Percentiles rank a stretch among this genome's conserved stretches.
These are phyloP conservation scores for Pyrgilauda ruficollis DNA, from an alignment of 2,113 vertebrate genomes.

Conservation along the genomic window DNA sequence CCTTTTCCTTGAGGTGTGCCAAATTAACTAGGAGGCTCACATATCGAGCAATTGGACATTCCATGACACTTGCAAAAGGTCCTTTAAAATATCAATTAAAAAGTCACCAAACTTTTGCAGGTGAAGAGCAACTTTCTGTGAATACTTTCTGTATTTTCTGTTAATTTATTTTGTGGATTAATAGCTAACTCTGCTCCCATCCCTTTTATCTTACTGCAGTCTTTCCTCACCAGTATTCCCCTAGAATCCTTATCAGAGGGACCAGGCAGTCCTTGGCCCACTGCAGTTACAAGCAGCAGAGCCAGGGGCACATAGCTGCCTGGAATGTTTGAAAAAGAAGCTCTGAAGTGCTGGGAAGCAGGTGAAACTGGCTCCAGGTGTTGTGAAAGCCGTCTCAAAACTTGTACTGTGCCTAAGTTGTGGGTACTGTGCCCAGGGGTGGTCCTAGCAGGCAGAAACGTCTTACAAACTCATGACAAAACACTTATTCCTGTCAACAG, in stretches of 20 bases:
- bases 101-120: background rate
- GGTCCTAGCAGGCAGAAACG: background rate
- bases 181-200: background rate
- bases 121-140: background rate
- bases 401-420: background rate
- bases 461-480: background rate
- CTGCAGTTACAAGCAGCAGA: background rate
- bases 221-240: accelerated
- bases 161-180: background rate
- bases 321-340: background rate
- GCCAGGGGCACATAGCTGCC: background rate
- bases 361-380: background rate
- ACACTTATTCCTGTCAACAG: background rate
- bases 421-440: accelerated
- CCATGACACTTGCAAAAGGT: background rate
- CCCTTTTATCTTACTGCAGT: background rate
- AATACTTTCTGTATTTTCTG: background rate
- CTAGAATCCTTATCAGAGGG: background rate
- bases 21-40: background rate
- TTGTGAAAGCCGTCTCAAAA: background rate
- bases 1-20: background rate
- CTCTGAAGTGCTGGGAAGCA: background rate
- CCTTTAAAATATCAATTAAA: background rate
- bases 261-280: background rate
- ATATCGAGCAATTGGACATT: background rate